Evolutionary conservation across 2,797 vertebrate genomes (phyloP), one percentile per base, ranked within the genome.

Genomic region (Ataeniobius toweri): DNA sequence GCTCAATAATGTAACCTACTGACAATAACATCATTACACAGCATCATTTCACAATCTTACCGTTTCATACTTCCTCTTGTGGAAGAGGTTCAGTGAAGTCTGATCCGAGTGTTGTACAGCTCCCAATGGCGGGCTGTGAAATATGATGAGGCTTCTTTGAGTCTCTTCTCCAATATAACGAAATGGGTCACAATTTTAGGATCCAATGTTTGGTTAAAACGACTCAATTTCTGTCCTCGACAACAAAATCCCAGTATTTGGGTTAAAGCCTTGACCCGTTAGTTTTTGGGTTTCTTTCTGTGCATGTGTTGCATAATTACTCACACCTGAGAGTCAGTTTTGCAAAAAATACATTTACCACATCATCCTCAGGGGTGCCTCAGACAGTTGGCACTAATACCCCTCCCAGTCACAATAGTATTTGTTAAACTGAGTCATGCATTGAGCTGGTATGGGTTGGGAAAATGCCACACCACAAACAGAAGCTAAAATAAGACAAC

Each of bases 381-480:
- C 65, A 68, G 65, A 68, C 39, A 44, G 39, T 44, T 68, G 65
- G 65, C 65, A 6, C 22, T 68, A 44, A 68, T 68, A 39, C 22
- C 12, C 65, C 22, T 44, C 39, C 39, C 6, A 44, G 65, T 44
- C 39, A 68, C 65, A 44, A 24, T n/a, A 39, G 39, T 14, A n/a
- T 44, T 41, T n/a, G 22, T 44, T 44, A 44, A 44, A 68, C 39
- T 68, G 65, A 68, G 65, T 68, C 39, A 44, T 46, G 39, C 3
- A 24, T 22, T 68, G 65, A 68, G 22, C 0, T 41, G 22, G 65
- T 68, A 44, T 14, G 9, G 65, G 65, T n/a, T 44, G 65, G 65
- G 65, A 68, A 68, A 68, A 44, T n/a, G 22, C 65, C 65, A 68
- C 65, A 68, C 65, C 10, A 68, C 16, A 68, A 22, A 68, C 65